These are phyloP conservation scores for Phrynocephalus versicolor DNA, from an alignment of 2,113 vertebrate genomes.

Conservation along the genomic window DNA sequence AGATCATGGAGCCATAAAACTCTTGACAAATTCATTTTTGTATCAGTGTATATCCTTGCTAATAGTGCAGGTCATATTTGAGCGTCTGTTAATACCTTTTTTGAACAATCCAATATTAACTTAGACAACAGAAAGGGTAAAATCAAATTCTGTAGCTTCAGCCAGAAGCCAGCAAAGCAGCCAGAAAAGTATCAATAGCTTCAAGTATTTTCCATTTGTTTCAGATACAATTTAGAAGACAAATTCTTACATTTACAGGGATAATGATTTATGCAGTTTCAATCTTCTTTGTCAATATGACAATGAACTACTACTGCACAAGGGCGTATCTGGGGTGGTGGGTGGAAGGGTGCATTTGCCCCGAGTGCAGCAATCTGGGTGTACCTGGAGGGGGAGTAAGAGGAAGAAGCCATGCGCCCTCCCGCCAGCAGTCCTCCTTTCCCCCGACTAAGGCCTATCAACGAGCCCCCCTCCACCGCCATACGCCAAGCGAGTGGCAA, in stretches of 20 bases:
- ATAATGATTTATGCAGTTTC: constrained; percentile 53
- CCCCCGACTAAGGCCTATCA: too few species aligned
- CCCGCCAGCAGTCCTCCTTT: too few species aligned
- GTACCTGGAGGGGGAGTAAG: too few species aligned
- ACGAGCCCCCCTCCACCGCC: too few species aligned
- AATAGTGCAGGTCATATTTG: constrained; percentile 58
- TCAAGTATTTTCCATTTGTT: constrained; percentile 35
- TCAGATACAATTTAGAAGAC: constrained; percentile 60
- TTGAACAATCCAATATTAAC: constrained; percentile 49
- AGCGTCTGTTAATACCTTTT: constrained; percentile 61
- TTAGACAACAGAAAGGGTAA: constrained; percentile 16
- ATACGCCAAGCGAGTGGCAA: too few species aligned
- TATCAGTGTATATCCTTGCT: constrained; percentile 66
- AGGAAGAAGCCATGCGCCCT: too few species aligned
- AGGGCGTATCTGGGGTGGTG: too few species aligned
- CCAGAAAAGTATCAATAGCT: constrained; percentile 8
- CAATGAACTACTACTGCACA: constrained; percentile 25
- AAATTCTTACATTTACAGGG: constrained; percentile 45
- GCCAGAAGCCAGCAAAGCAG: constrained; percentile 41
- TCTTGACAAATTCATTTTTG: constrained; percentile 73
- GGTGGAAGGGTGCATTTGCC: too few species aligned
- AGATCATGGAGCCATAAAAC: constrained; percentile 70
- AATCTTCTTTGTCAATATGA: constrained; percentile 37
- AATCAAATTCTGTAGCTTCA: constrained; percentile 19
- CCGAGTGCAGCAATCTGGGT: too few species aligned